Evolutionary conservation across 2,113 vertebrate species (phyloP).

Genomic region (Chaetops frenatus): DNA sequence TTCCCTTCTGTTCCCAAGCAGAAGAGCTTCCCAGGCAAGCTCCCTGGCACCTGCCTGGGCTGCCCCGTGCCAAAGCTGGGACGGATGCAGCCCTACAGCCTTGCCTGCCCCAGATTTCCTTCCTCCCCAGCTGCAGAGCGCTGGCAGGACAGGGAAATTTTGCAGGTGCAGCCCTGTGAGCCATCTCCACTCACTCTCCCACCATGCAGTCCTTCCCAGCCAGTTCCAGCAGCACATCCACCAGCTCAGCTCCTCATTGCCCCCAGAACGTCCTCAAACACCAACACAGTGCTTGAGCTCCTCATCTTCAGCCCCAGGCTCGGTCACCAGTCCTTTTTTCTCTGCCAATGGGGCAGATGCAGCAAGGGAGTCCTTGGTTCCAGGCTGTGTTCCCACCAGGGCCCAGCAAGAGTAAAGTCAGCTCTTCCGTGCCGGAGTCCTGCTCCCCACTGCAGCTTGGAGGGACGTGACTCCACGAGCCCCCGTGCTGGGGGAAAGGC

Average conservation of each 20-base stretch:
- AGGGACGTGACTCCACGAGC: not conserved
- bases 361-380: not conserved
- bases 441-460: not conserved
- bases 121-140: not conserved
- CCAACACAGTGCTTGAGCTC: not conserved
- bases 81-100: not conserved
- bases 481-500: rapidly evolving
- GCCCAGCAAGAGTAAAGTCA: not conserved
- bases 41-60: not conserved
- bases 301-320: conserved; percentile 6
- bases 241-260: rapidly evolving
- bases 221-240: not conserved
- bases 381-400: not conserved
- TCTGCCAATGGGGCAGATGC: not conserved
- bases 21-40: not conserved
- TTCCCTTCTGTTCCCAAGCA: not conserved
- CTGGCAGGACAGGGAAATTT: not conserved
- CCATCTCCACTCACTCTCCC: not conserved
- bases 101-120: not conserved
- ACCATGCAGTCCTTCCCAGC: not conserved
- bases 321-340: not conserved
- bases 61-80: not conserved
- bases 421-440: not conserved
- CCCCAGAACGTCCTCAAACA: not conserved
- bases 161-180: not conserved